Percentiles rank a stretch among this genome's conserved stretches.
These are phyloP conservation scores for Manduca sexta DNA, from an alignment of 1,140 invertebrate genomes.

Conservation along the genomic window DNA sequence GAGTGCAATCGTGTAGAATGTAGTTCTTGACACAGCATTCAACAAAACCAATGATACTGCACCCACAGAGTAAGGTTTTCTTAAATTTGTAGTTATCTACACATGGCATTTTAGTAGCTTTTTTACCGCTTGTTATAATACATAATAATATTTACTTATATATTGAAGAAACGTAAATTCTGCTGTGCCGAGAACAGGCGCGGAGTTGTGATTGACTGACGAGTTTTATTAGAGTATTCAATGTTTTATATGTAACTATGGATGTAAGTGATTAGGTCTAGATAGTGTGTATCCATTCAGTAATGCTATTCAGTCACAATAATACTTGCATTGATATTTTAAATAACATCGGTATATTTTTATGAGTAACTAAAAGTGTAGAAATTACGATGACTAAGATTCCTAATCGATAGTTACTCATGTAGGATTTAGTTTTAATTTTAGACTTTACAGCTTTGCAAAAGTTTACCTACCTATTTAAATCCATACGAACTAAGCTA, in stretches of 20 bases:
- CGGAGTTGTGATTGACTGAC: constrained; percentile 53
- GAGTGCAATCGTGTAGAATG: constrained; percentile 3
- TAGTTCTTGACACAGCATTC: constrained; percentile 18
- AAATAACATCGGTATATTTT: background rate
- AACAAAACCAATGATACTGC: background rate
- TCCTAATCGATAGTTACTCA: too few species aligned
- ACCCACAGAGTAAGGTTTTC: background rate
- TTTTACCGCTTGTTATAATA: constrained; percentile 1
- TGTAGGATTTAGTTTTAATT: background rate
- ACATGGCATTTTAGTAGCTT: constrained; percentile 6
- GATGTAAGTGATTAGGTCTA: constrained; percentile 46
- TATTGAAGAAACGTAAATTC: background rate
- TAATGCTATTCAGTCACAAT: constrained; percentile 40
- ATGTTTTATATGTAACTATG: constrained; percentile 53
- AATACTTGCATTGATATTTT: constrained; percentile 23
- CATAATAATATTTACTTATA: background rate
- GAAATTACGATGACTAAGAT: background rate
- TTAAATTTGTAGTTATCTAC: background rate
- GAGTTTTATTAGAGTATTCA: constrained; percentile 42
- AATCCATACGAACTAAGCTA: constrained; percentile 12
- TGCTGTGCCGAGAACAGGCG: constrained; percentile 18
- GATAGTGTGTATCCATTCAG: constrained; percentile 44
- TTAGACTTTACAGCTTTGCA: constrained; percentile 1
- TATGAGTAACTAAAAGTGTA: background rate
- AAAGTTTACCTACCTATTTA: background rate